Evolutionary conservation across 1,140 invertebrate species (phyloP).

Genomic region (Trichonephila clavipes): DNA sequence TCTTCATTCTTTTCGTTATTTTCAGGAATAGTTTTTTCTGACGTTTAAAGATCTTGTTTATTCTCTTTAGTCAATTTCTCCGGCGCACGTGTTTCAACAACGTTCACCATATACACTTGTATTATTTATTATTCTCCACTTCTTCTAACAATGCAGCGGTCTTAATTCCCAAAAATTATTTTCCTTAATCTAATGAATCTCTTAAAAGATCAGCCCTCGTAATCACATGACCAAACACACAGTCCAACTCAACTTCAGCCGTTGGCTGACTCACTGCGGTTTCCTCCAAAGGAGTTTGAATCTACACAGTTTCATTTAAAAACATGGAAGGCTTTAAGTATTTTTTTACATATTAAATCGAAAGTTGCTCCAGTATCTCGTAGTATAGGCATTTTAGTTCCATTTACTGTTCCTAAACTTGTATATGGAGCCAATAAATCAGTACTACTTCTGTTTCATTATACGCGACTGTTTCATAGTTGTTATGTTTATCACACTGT

Average conservation of each 20-base stretch:
- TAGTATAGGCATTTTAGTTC: constrained; percentile 2
- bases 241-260: no score
- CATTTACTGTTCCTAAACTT: constrained; percentile 34
- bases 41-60: no score
- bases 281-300: background rate
- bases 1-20: no score
- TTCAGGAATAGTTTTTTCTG: no score
- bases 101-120: no score
- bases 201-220: background rate
- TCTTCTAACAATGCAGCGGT: constrained; percentile 22
- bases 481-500: constrained; percentile 26
- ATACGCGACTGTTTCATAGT: background rate
- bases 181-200: constrained; percentile 3
- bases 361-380: constrained; percentile 35
- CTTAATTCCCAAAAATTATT: constrained; percentile 24
- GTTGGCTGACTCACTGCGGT: no score
- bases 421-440: background rate
- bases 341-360: background rate
- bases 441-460: background rate
- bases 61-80: no score
- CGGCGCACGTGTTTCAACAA: no score
- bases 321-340: background rate
- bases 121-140: background rate
- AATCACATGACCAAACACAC: no score
- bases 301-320: constrained; percentile 6